Evolutionary conservation across 2,113 vertebrate genomes (phyloP).

Genomic region (cat (Felis catus)): DNA sequence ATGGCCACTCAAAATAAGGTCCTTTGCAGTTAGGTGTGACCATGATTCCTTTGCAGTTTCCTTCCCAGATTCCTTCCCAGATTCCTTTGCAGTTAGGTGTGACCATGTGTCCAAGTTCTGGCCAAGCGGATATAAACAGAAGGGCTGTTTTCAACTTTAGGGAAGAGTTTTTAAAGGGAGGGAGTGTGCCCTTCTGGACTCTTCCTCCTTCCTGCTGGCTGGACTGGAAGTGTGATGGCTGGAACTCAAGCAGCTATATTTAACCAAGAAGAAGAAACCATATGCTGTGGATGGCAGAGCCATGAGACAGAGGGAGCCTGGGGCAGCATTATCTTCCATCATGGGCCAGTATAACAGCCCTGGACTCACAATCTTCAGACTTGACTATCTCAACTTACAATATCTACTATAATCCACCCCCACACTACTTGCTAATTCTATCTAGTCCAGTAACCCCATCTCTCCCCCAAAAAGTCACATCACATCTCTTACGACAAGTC

Average conservation of each 20-base stretch:
- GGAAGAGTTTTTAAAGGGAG: neutral
- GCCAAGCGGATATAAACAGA: neutral
- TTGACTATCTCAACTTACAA: neutral
- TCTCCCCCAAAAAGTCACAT: neutral
- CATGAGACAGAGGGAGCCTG: neutral
- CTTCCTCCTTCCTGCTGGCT: neutral
- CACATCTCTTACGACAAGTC: neutral
- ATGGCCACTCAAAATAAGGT: neutral
- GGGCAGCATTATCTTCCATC: neutral
- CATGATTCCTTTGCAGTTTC: too few relatives aligned
- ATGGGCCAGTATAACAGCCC: neutral
- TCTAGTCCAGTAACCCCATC: neutral
- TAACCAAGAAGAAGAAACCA: neutral
- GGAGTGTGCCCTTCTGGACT: neutral
- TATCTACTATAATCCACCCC: neutral
- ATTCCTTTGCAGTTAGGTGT: neutral
- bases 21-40: neutral
- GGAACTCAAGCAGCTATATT: neutral
- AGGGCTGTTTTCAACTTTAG: neutral
- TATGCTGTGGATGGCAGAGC: neutral
- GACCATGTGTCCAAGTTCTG: neutral
- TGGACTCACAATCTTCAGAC: neutral
- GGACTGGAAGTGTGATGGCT: neutral
- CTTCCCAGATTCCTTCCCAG: slow-evolving; percentile 35
- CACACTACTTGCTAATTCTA: neutral